A percentile compares a stretch with the other conserved stretches of the same genome.
Evolutionary conservation across 2,888 invertebrate genomes (phyloP).

Genomic region (Ectemnius cavifrons): DNA sequence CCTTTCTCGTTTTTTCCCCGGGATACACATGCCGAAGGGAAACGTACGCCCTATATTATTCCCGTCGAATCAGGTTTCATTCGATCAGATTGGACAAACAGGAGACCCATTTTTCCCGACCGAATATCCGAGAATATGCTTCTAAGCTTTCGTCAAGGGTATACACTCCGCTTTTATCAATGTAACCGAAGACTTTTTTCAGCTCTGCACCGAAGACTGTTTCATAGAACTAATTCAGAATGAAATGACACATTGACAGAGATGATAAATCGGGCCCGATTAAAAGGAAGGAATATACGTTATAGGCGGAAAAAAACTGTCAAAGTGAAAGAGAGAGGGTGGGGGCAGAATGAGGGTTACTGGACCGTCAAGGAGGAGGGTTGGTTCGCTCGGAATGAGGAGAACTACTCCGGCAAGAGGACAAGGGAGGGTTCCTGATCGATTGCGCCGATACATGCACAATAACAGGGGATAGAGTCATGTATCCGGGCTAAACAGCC

Average conservation of each 20-base stretch:
- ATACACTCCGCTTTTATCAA: too few relatives aligned
- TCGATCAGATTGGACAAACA: constrained; percentile 45
- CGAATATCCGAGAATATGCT: constrained; percentile 31
- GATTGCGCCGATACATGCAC: constrained; percentile 62
- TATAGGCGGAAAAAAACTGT: not conserved
- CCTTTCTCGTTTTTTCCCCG: constrained; percentile 24
- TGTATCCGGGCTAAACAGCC: constrained; percentile 70
- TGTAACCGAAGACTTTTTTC: too few relatives aligned
- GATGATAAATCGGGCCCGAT: too few relatives aligned
- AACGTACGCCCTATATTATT: constrained; percentile 38
- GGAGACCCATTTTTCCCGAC: constrained; percentile 30
- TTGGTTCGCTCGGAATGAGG: constrained; percentile 3
- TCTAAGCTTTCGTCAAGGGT: constrained; percentile 43
- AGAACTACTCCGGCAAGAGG: constrained; percentile 23
- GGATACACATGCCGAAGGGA: constrained; percentile 15
- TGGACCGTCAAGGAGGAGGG: constrained; percentile 14
- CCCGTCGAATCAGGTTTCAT: constrained; percentile 47
- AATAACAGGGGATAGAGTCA: constrained; percentile 64
- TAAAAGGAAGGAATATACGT: too few relatives aligned
- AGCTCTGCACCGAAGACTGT: not conserved
- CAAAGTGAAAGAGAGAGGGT: not conserved
- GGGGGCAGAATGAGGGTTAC: constrained; percentile 9
- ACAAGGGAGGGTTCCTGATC: constrained; percentile 58
- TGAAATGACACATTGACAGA: too few relatives aligned
- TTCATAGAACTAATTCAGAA: not conserved